Evolutionary conservation across 2,797 vertebrate species (phyloP), one percentile per base, ranked within the genome.

Genomic region (Choloepus didactylus): DNA sequence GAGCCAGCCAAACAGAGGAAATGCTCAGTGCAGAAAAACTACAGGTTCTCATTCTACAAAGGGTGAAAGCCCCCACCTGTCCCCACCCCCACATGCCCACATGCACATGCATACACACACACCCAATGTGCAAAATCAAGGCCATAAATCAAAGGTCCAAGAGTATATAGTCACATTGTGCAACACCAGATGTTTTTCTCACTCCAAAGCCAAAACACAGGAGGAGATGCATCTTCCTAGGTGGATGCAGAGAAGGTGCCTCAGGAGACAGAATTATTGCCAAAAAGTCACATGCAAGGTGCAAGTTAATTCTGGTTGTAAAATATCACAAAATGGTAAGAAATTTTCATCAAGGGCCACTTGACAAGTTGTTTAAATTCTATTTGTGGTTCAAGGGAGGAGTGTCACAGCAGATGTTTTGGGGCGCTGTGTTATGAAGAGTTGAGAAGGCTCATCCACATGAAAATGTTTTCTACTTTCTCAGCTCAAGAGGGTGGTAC

Each of bases 401-500:
- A 85, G 9, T 9, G 10, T 84, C 64, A 79, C 35, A 87, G 75
- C 23, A 73, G 29, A 62, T 83, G 15, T 49, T 84, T 87, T 35
- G 41, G 67, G 44, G 67, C 18, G 6, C 7, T 64, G 16, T 23
- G 14, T 66, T 89, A 59, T 35, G 35, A 92, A 79, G 67, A 41
- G 60, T n/a, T 81, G 27, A 3, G 64, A 76, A 44, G 31, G 62
- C 14, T 82, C n/a, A 41, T 72, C 51, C 49, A 46, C 73, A 70
- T 38, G 19, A 92, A 96, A 56, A 75, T 67, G 44, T 67, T 93
- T 93, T 89, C 67, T 85, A 81, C 25, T 80, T 87, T 94, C 79
- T 86, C 80, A 86, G 29, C 27, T 92, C 73, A 87, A 69, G 46
- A 59, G 56, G 7, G 5, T 72, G 14, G 25, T 44, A 70, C 25